Base-by-base conservation (phyloP, 2,797 vertebrate species). In the Lindbergichthys nudifrons region DNA sequence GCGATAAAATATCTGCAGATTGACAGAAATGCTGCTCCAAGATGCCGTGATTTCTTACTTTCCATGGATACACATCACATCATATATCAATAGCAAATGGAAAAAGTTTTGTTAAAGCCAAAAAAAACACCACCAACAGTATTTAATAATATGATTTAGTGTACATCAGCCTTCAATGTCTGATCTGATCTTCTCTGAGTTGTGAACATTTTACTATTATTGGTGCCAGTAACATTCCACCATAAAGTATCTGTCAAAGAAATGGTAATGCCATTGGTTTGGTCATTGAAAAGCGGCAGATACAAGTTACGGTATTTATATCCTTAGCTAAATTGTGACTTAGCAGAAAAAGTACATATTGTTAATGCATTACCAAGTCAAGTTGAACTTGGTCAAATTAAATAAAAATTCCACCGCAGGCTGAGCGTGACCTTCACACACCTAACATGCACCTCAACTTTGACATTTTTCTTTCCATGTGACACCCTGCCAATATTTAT, bases 401-500 rank as follows among this genome's bases (percentile, higher is more conserved):
- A 26, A 54, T 23, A 59, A 19, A 65, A 21, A 62, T 53, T 36
- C 63, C 58, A 60, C 73, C 16, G 13, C 66, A 73, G 63, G 57
- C 57, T 12, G 73, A 54, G 14, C 0, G 3, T 41, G 26, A 26
- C 26, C 26, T 26, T 63, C 15, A 45, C 74, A 64, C 14, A 3
- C 73, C 61, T 30, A 45, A 50, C 79, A 42, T 62, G 46, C 6
- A 82, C 54, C 41, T 77, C 23, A 46, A 23, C 59, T 21, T 32
- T 74, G 68, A 66, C 39, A 61, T 69, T 70, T 71, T 47, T 15
- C 65, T 52, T 42, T 57, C 56, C 30, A 45, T n/a, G 41, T 36
- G 65, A 73, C n/a, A 62, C 48, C n/a, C 48, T 74, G 77, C 72
- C 60, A 76, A 58, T 66, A 79, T 54, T 21, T 52, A 82, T 79